Percentiles rank a stretch among this genome's conserved stretches.
phyloP scores from a whole-genome alignment of 2,797 vertebrate genomes.

The Helicolenus hilgendorfi region DNA sequence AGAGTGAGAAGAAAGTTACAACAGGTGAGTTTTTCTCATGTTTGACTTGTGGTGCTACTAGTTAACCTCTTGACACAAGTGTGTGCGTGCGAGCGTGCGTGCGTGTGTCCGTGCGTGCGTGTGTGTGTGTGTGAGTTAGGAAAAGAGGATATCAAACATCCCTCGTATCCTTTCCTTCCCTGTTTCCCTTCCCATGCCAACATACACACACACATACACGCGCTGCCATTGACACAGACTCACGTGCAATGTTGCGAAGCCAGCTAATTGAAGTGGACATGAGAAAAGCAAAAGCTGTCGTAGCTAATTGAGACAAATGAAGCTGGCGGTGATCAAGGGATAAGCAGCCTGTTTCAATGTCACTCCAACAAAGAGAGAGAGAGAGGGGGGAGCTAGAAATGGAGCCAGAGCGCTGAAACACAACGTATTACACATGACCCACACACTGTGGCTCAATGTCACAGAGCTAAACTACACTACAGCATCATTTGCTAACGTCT shows the following conservation, averaged over 20 bases:
- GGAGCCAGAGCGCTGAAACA: conserved; percentile 1
- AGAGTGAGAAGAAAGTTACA: not conserved
- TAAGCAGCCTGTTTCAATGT: conserved; percentile 79
- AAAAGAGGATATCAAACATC: not conserved
- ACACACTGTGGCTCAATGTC: conserved; percentile 46
- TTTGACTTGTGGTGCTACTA: not conserved
- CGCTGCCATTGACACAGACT: conserved; percentile 41
- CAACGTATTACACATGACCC: conserved; percentile 41
- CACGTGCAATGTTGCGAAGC: conserved; percentile 41
- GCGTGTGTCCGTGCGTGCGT: not conserved
- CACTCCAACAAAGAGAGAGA: conserved; percentile 61
- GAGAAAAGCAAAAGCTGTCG: conserved; percentile 86
- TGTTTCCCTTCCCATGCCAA: not conserved
- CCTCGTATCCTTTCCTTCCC: not conserved
- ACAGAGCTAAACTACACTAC: not conserved
- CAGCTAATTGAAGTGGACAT: conserved; percentile 80
- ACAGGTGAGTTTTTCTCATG: not conserved
- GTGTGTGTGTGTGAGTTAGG: not conserved
- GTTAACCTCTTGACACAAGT: not conserved
- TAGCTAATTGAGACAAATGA: conserved; percentile 90
- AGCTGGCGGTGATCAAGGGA: conserved; percentile 80
- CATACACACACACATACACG: conserved; percentile 1
- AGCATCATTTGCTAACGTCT: not conserved
- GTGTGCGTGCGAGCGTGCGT: not conserved
- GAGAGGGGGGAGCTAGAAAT: conserved; percentile 7